Evolutionary conservation across 2,797 vertebrate genomes (phyloP).

Genomic region (Enteromius mattozi): DNA sequence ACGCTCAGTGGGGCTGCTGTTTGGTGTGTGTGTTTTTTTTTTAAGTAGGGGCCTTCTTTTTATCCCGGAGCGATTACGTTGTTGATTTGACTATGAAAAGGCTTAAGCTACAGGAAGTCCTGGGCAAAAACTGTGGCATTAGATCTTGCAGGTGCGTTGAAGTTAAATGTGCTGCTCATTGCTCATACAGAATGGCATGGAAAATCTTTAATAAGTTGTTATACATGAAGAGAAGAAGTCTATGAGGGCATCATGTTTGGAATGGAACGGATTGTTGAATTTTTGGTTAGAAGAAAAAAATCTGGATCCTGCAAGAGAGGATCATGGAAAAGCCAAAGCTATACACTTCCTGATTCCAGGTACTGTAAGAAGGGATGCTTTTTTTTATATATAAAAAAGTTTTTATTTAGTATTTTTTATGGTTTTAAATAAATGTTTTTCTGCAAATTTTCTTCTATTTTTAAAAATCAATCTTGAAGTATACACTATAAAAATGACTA

Average conservation of each 20-base stretch:
- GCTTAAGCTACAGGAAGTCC: constrained; percentile 19
- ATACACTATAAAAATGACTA: not conserved
- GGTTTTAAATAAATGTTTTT: too few species aligned
- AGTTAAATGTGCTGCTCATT: constrained; percentile 6
- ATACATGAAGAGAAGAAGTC: not conserved
- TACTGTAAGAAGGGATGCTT: constrained; percentile 55
- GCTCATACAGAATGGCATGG: not conserved
- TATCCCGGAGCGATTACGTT: constrained; percentile 52
- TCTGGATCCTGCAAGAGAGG: constrained; percentile 68
- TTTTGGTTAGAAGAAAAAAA: constrained; percentile 70
- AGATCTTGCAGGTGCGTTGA: constrained; percentile 13
- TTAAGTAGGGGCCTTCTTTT: constrained; percentile 45
- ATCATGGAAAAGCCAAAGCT: constrained; percentile 75
- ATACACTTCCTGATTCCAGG: constrained; percentile 73
- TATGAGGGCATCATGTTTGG: constrained; percentile 68
- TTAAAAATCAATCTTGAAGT: not conserved
- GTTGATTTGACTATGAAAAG: constrained; percentile 49
- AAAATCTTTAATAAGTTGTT: constrained; percentile 11
- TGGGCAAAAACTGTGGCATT: not conserved
- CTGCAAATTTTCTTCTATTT: not conserved
- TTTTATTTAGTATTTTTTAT: too few species aligned
- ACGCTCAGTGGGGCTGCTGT: constrained; percentile 41
- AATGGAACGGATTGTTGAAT: constrained; percentile 73
- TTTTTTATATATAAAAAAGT: not conserved
- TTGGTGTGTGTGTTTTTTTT: constrained; percentile 1